Percentiles rank a stretch among this genome's conserved stretches.
Evolutionary conservation across 37 sponge, comb jelly and placozoan genomes (phyloP).

Genomic region (Halisarca cf. caerulea): DNA sequence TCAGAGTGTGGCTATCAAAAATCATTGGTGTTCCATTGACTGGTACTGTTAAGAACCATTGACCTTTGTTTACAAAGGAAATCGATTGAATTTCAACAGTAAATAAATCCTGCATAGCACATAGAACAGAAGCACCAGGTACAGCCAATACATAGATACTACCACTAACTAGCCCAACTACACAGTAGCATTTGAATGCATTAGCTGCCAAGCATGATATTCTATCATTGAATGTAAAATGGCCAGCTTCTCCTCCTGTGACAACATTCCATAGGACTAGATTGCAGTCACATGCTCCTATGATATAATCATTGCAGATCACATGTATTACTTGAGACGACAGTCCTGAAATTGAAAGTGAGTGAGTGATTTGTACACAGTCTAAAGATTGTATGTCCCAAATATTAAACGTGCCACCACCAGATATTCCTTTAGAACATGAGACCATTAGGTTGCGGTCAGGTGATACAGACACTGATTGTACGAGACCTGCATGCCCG

Average conservation of each 20-base stretch:
- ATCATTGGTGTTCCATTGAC: too few species aligned
- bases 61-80: too few species aligned
- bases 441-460: conserved; percentile 29
- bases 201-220: neutral
- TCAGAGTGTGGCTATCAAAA: too few species aligned
- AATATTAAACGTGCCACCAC: conserved; percentile 34
- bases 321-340: neutral
- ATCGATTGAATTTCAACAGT: too few species aligned
- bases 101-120: too few species aligned
- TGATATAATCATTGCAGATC: neutral
- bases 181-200: too few species aligned
- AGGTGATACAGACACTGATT: neutral
- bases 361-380: conserved; percentile 28
- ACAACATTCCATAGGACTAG: conserved; percentile 25
- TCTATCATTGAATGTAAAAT: neutral
- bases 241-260: neutral
- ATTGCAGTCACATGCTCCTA: neutral
- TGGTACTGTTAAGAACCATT: too few species aligned
- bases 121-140: too few species aligned
- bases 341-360: conserved; percentile 11
- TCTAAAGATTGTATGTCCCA: conserved; percentile 46
- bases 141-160: too few species aligned
- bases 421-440: conserved; percentile 23
- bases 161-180: too few species aligned
- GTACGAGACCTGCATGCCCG: conserved; percentile 50